Percentiles rank a stretch among this genome's conserved stretches.
These are phyloP conservation scores for Eilema griseolum DNA, from an alignment of 2,888 invertebrate genomes.

Conservation along the genomic window DNA sequence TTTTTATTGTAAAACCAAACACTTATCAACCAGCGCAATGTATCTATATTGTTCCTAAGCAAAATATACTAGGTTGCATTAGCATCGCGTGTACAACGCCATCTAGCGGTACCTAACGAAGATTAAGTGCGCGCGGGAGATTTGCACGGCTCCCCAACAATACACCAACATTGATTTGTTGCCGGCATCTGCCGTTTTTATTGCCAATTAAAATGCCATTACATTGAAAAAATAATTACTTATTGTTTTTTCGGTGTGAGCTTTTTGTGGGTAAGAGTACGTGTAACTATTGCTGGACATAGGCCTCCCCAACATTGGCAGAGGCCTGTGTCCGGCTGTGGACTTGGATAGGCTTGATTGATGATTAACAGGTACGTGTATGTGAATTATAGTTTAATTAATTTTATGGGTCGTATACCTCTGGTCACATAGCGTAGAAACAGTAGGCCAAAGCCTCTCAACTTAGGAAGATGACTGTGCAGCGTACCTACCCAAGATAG, in stretches of 20 bases:
- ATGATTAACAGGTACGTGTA: too few relatives aligned
- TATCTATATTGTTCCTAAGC: not conserved
- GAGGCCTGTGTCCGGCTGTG: too few relatives aligned
- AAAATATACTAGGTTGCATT: slow-evolving; percentile 12
- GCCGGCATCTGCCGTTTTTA: slow-evolving; percentile 60
- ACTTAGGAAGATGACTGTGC: too few relatives aligned
- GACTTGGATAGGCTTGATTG: too few relatives aligned
- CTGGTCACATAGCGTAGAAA: too few relatives aligned
- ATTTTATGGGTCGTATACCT: too few relatives aligned
- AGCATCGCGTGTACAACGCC: slow-evolving; percentile 70
- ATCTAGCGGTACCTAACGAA: slow-evolving; percentile 72
- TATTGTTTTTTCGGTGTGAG: slow-evolving; percentile 25
- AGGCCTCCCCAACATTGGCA: too few relatives aligned
- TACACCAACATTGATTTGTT: slow-evolving; percentile 72
- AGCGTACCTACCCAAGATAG: too few relatives aligned
- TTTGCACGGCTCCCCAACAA: slow-evolving; percentile 49
- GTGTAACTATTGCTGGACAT: too few relatives aligned
- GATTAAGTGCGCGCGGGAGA: slow-evolving; percentile 65
- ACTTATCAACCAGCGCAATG: not conserved
- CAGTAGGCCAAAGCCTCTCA: too few relatives aligned
- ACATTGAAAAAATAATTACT: slow-evolving; percentile 50
- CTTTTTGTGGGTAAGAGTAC: not conserved
- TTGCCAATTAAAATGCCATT: slow-evolving; percentile 63
- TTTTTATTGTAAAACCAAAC: not conserved
- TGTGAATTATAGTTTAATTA: too few relatives aligned